phyloP scores from a whole-genome alignment of 2,797 vertebrate genomes.

The Myripristis murdjan region DNA sequence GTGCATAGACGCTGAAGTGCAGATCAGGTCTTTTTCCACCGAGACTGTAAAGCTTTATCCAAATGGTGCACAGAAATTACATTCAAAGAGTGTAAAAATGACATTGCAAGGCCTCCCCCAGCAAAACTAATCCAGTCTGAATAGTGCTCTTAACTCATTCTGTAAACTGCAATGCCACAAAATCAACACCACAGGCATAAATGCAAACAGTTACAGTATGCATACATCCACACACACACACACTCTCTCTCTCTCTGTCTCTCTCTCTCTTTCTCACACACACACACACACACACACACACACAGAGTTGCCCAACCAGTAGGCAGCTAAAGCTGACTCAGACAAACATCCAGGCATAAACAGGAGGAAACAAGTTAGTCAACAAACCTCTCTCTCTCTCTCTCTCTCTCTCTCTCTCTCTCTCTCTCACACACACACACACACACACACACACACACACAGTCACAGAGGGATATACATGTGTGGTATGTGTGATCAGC shows the following conservation, averaged over 20 bases:
- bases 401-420: too few species aligned
- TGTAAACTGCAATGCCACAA: constrained; percentile 29
- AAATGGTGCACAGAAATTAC: constrained; percentile 21
- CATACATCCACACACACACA: neutral
- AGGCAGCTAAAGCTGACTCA: neutral
- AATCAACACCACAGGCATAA: neutral
- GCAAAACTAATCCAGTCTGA: constrained; percentile 17
- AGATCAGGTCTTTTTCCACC: constrained; percentile 35
- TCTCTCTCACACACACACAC: too few species aligned
- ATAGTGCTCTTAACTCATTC: constrained; percentile 4
- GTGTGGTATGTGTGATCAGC: too few species aligned
- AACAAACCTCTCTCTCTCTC: too few species aligned
- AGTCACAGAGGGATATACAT: too few species aligned
- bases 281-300: neutral
- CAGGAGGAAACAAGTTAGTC: neutral
- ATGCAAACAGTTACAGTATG: too few species aligned
- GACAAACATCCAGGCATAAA: neutral
- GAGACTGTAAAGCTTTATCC: constrained; percentile 15
- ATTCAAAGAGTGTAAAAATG: neutral
- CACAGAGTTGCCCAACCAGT: neutral
- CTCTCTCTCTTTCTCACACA: too few species aligned
- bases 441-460: too few species aligned
- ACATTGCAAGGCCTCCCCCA: neutral
- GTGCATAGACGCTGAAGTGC: constrained; percentile 31
- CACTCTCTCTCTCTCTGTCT: neutral